Percentiles rank a stretch among this genome's conserved stretches.
Evolutionary conservation across 2,888 invertebrate species (phyloP).

Genomic region (Synanthedon vespiformis): DNA sequence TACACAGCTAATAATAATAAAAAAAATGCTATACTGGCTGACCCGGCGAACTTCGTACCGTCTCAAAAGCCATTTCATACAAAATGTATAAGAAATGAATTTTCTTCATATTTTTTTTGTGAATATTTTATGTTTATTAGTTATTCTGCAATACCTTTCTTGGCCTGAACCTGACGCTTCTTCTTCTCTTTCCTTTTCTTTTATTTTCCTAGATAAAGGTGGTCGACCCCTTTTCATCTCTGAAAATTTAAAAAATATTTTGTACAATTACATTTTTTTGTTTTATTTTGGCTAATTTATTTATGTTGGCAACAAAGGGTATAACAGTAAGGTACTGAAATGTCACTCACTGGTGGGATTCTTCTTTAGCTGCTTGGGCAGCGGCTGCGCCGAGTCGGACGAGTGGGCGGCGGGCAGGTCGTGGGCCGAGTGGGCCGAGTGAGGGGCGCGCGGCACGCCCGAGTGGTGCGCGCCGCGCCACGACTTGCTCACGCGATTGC

Average conservation of each 20-base stretch:
- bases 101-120: too few relatives aligned
- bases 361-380: slow-evolving; percentile 3
- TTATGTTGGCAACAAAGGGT: too few relatives aligned
- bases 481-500: slow-evolving; percentile 68
- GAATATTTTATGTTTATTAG: too few relatives aligned
- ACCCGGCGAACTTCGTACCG: too few relatives aligned
- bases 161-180: slow-evolving; percentile 33
- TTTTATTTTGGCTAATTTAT: too few relatives aligned
- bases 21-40: too few relatives aligned
- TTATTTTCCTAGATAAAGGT: slow-evolving; percentile 45
- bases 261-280: neutral
- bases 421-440: slow-evolving; percentile 1
- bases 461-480: slow-evolving; percentile 19
- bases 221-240: slow-evolving; percentile 60
- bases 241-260: slow-evolving; percentile 18
- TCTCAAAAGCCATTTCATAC: too few relatives aligned
- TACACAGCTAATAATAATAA: too few relatives aligned
- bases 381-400: slow-evolving; percentile 5
- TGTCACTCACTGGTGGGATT: slow-evolving; percentile 27
- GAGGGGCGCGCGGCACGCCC: neutral
- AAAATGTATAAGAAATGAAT: too few relatives aligned
- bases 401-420: slow-evolving; percentile 4
- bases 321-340: neutral
- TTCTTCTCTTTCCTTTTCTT: slow-evolving; percentile 45
- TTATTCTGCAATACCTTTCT: too few relatives aligned